phyloP scores from a whole-genome alignment of 2,888 invertebrate species.

The Gortyna flavago region DNA sequence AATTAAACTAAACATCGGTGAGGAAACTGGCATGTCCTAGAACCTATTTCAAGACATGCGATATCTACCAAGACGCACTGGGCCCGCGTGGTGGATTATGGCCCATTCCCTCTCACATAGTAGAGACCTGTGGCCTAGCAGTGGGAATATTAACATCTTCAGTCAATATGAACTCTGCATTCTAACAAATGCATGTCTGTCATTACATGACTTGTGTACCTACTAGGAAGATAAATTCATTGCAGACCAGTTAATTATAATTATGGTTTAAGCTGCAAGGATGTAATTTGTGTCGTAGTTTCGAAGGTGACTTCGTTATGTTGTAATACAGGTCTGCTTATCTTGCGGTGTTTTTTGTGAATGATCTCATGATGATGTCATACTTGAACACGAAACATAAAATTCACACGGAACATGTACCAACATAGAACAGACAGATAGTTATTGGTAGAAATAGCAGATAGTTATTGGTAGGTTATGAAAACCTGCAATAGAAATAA shows the following conservation, averaged over 20 bases:
- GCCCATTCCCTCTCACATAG: background rate
- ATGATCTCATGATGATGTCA: slow-evolving; percentile 71
- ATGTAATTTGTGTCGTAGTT: slow-evolving; percentile 32
- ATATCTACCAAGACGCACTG: background rate
- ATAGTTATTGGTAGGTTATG: slow-evolving; percentile 19
- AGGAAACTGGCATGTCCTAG: background rate
- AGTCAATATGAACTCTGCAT: background rate
- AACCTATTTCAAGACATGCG: background rate
- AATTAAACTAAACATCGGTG: background rate
- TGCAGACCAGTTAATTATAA: slow-evolving; percentile 4
- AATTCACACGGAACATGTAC: slow-evolving; percentile 32
- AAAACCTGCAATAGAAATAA: slow-evolving; percentile 19
- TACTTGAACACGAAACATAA: slow-evolving; percentile 49
- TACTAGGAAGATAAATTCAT: slow-evolving; percentile 6
- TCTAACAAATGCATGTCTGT: background rate
- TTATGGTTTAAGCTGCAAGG: slow-evolving; percentile 13
- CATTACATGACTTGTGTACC: background rate
- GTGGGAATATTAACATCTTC: background rate
- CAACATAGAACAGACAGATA: background rate
- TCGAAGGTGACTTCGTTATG: slow-evolving; percentile 49
- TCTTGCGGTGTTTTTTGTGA: slow-evolving; percentile 51
- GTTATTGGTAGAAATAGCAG: background rate
- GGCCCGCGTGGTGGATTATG: background rate
- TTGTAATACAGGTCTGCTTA: slow-evolving; percentile 39
- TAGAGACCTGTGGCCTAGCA: background rate